Evolutionary conservation across 2,797 vertebrate genomes (phyloP).

Genomic region (Sarcoramphus papa): DNA sequence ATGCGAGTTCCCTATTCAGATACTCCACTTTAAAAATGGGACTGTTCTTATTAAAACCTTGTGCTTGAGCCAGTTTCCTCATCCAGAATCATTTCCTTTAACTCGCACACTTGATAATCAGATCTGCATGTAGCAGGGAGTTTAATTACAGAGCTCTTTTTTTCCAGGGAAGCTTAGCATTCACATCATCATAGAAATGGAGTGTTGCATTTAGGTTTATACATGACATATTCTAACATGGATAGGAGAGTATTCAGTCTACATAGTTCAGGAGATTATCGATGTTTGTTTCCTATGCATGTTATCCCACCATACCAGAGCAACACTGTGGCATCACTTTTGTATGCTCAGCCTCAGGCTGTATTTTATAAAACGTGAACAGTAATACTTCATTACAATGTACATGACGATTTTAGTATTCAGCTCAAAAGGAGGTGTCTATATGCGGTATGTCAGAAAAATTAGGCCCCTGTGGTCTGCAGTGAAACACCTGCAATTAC

Average conservation of each 20-base stretch:
- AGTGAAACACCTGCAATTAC: not conserved
- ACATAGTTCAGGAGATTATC: rapidly evolving
- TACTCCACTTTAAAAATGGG: not conserved
- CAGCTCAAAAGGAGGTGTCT: not conserved
- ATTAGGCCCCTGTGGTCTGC: not conserved
- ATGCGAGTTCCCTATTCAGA: not conserved
- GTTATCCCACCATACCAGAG: not conserved
- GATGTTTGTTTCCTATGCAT: not conserved
- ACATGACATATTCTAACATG: not conserved
- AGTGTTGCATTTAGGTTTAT: not conserved
- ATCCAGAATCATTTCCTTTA: not conserved
- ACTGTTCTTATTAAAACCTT: not conserved
- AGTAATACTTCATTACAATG: not conserved
- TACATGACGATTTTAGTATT: not conserved
- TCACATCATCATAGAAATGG: not conserved
- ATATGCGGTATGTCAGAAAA: not conserved
- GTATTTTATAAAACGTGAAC: not conserved
- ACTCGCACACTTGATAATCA: not conserved
- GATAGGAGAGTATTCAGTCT: not conserved
- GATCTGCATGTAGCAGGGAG: not conserved
- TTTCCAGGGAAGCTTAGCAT: not conserved
- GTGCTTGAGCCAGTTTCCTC: not conserved
- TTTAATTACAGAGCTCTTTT: not conserved
- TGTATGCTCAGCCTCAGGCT: not conserved
- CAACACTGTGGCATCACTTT: not conserved